phyloP scores from a whole-genome alignment of 2,113 vertebrate species.

The Gambusia holbrooki region DNA sequence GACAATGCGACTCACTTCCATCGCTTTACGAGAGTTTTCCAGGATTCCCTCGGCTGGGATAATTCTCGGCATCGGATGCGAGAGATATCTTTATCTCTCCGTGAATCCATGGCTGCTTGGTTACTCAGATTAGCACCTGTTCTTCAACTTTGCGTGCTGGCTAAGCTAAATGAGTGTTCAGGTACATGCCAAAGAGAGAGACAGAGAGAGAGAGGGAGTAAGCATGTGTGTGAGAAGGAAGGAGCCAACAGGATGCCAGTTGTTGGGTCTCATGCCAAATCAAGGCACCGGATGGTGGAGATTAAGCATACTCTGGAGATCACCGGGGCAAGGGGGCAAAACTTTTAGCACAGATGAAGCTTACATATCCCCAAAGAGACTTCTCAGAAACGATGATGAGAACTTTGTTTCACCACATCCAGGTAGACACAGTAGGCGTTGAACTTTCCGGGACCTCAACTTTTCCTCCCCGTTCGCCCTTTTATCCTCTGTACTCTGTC shows the following conservation, averaged over 20 bases:
- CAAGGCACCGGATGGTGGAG: conserved; percentile 28
- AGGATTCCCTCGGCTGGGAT: not conserved
- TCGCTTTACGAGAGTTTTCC: not conserved
- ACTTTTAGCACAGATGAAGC: conserved; percentile 2
- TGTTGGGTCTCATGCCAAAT: conserved; percentile 36
- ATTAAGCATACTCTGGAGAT: conserved; percentile 35
- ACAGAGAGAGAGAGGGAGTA: no score
- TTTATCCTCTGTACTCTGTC: conserved; percentile 7
- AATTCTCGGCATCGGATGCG: conserved; percentile 12
- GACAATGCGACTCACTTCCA: not conserved
- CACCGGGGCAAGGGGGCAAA: conserved; percentile 11
- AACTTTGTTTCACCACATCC: conserved; percentile 2
- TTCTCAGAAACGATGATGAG: conserved; percentile 2
- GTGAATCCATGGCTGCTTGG: conserved; percentile 42
- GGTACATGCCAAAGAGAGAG: conserved; percentile 21
- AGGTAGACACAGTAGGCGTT: conserved; percentile 4
- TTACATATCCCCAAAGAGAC: not conserved
- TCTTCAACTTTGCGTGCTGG: conserved; percentile 43
- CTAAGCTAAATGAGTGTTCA: conserved; percentile 50
- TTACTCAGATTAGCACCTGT: conserved; percentile 52
- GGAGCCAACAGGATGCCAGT: conserved; percentile 21
- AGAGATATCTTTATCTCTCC: conserved; percentile 8
- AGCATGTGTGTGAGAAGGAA: conserved; percentile 5
- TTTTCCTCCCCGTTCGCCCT: conserved; percentile 2
- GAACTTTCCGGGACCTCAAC: conserved; percentile 4